phyloP scores from a whole-genome alignment of 2,888 invertebrate species.

The Vanessa cardui region DNA sequence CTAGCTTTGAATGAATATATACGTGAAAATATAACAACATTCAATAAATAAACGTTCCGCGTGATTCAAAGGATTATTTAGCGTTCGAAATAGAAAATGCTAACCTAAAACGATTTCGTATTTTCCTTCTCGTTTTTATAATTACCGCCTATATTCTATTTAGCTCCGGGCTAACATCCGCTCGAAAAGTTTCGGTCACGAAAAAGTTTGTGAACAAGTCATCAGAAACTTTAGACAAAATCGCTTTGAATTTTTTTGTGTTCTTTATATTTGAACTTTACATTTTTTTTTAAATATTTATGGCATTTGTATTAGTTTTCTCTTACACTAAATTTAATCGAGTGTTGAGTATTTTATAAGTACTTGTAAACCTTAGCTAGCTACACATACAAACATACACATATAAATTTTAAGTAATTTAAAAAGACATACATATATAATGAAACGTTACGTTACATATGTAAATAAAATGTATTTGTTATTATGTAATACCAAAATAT shows the following conservation, averaged over 20 bases:
- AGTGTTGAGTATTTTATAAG: no score
- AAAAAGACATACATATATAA: no score
- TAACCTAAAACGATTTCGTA: constrained; percentile 7
- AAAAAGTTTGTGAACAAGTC: constrained; percentile 15
- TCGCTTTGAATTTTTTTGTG: constrained; percentile 4
- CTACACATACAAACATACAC: no score
- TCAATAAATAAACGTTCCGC: constrained; percentile 15
- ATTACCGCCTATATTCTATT: constrained; percentile 21
- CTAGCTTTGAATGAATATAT: no score
- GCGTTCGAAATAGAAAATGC: constrained; percentile 16
- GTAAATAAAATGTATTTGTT: no score
- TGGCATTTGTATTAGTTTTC: no score
- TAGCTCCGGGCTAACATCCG: constrained; percentile 21
- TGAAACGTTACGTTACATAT: no score
- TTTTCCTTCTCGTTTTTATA: constrained; percentile 16
- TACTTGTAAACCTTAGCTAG: no score
- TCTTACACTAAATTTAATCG: no score
- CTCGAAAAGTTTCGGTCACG: constrained; percentile 18
- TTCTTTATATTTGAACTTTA: constrained; percentile 3
- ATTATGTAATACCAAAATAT: no score
- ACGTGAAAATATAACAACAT: constrained; percentile 1
- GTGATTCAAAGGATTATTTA: constrained; percentile 16
- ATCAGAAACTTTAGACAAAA: constrained; percentile 5
- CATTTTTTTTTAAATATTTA: not conserved
- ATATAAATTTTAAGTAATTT: no score